Conservation (phyloP, 2,113 vertebrate genomes). For the Xenotilapia caudafasciata region DNA sequence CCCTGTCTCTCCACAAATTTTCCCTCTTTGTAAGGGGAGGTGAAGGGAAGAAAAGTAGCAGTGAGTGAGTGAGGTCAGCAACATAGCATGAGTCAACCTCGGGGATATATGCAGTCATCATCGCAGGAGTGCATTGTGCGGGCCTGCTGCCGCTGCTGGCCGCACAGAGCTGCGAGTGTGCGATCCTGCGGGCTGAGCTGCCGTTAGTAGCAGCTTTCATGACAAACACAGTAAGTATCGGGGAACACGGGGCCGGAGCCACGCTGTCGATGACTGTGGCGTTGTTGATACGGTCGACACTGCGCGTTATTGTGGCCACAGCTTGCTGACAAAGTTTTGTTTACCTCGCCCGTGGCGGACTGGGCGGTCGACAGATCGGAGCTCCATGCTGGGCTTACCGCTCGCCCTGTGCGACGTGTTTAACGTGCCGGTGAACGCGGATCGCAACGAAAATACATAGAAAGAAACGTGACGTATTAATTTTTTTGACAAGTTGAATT, state of each 20-base stretch:
- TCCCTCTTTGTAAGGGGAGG: not conserved
- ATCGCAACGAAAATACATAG: not conserved
- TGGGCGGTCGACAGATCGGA: not conserved
- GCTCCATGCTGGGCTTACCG: not conserved
- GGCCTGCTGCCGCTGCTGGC: conserved; percentile 15
- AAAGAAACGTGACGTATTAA: not conserved
- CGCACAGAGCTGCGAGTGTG: conserved; percentile 43
- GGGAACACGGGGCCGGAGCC: not conserved
- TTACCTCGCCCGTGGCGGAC: conserved; percentile 21
- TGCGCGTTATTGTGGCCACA: not conserved
- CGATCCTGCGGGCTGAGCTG: conserved; percentile 7
- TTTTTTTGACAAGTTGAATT: conserved; percentile 43
- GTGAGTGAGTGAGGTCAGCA: conserved; percentile 75
- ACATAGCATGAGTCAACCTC: conserved; percentile 73
- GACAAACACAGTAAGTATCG: conserved; percentile 49
- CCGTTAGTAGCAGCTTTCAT: not conserved
- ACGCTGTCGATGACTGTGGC: not conserved
- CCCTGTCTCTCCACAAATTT: not conserved
- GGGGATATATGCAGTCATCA: conserved; percentile 73
- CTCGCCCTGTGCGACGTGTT: not conserved
- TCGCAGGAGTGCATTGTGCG: conserved; percentile 16
- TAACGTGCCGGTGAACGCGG: not conserved
- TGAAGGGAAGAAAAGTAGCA: conserved; percentile 1
- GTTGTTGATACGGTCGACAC: not conserved
- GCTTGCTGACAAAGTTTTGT: conserved; percentile 58